Percentiles rank a stretch among this genome's conserved stretches.
phyloP scores from a whole-genome alignment of 2,113 vertebrate species.

The Saguinus midas region DNA sequence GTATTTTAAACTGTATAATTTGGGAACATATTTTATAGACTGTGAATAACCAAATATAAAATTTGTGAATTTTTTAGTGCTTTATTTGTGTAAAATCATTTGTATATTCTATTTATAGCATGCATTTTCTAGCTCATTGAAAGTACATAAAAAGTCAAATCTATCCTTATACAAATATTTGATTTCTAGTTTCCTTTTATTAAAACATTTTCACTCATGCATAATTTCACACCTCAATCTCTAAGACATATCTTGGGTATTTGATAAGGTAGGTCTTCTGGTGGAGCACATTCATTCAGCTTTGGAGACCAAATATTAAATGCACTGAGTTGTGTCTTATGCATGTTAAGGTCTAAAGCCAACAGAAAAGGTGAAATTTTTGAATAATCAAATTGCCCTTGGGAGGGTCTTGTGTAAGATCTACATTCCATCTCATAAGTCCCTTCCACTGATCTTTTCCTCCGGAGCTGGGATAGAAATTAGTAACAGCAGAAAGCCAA shows the following conservation, averaged over 20 bases:
- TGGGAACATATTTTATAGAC: constrained; percentile 22
- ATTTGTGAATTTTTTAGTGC: constrained; percentile 71
- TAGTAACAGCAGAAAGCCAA: background rate
- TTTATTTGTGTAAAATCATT: constrained; percentile 74
- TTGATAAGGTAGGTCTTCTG: background rate
- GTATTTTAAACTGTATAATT: constrained; percentile 41
- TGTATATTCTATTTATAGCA: constrained; percentile 69
- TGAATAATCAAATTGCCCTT: background rate
- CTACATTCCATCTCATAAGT: background rate
- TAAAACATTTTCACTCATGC: background rate
- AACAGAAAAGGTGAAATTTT: background rate
- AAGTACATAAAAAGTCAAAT: constrained; percentile 71
- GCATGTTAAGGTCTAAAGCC: background rate
- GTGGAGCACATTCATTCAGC: background rate
- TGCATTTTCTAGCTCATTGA: constrained; percentile 76
- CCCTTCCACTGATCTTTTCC: background rate
- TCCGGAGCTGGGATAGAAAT: background rate
- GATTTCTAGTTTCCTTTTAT: constrained; percentile 25
- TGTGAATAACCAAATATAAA: constrained; percentile 74
- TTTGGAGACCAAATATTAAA: background rate
- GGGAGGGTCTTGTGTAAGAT: background rate
- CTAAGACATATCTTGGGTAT: background rate
- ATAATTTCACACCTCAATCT: background rate
- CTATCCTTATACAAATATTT: constrained; percentile 71
- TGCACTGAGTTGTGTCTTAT: background rate